Base-by-base conservation (phyloP, 2,797 vertebrate genomes). In the Syncerus caffer region DNA sequence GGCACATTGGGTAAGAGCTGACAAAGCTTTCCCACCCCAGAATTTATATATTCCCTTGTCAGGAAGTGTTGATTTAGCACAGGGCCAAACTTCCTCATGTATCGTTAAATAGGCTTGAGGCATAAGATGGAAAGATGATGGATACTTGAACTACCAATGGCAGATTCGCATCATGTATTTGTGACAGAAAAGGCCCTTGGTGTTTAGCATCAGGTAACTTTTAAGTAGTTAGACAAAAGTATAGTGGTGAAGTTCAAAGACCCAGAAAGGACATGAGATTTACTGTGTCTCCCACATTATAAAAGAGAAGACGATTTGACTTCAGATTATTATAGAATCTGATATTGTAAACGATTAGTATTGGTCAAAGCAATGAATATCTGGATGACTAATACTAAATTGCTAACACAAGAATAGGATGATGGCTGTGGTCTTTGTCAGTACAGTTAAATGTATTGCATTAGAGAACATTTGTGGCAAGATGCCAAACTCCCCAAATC, bases 1-100 rank as follows among this genome's bases (percentile, higher is more conserved):
- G 74, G 74, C 53, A 34, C 50, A 60, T 58, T 6, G 1, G 89
- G 34, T 21, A 93, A 83, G 55, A 94, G 83, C 89, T 96, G 93
- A 96, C 91, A 93, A 91, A 97, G 71, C 79, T 88, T 92, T 90
- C 82, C 15, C 47, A 84, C 15, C 4, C 55, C 47, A 93, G 84
- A 74, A 93, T 98, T 82, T 85, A 97, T 97, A 93, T 88, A 96
- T 55, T 78, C 95, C 34, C 4, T 85, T 97, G 96, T 97, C 60
- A 93, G 64, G 82, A 98, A 93, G 79, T 76, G 93, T 3, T 58
- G 15, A 96, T 98, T 98, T 98, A 58, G 84, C 90, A 94, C 34
- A 85, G 92, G 15, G 11, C 14, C 80, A 90, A 82, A n/a, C 12
- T 58, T 97, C 97, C 83, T 97, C n/a, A 93, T 47, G 86, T 83